Evolutionary conservation across 2,888 invertebrate species (phyloP), one percentile per base, ranked within the genome.

Genomic region (Apantesis nais): DNA sequence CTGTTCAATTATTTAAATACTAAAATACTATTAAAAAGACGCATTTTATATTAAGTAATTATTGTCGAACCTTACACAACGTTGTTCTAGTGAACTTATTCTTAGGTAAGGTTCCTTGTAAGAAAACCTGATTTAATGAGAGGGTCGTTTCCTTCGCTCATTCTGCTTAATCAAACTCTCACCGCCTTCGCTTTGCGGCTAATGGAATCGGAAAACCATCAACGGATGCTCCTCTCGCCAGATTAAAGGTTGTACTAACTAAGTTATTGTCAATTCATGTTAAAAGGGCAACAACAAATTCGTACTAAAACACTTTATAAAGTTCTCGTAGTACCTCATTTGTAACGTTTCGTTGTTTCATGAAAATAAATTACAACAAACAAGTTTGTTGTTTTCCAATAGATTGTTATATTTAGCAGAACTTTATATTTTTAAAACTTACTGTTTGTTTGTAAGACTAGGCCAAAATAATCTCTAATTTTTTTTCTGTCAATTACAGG

Each of bases 121-220:
- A 52, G 79, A 75, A 77, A 76, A 52, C 60, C 72, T 72, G 72
- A 77, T 73, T 71, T 84, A 87, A 84, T 88, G 87, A 89, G 83
- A 84, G 79, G 83, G 78, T 85, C 83, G 83, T 87, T 87, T 87
- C 85, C 85, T 83, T 83, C 78, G 81, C 82, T 83, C 87, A 86
- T 88, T 91, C 87, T 83, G 86, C 83, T 86, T 92, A 92, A 92
- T 92, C 89, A 92, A 80, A 89, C 82, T 84, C 78, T 76, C 81
- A 73, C 77, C 77, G 72, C 81, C 81, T 80, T 77, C 85, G 86
- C 84, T 89, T 89, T 86, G 90, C 88, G 89, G 88, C 84, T 92
- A 93, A 92, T 92, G 86, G 88, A 92, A 93, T 93, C 89, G 92
- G 91, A 90, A 93, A 93, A 90, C 92, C 92, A 93, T 92, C 90